Percentiles rank a stretch among this genome's conserved stretches.
Conservation (phyloP, 1,140 invertebrate species). For the Dufourea novaeangliae region DNA sequence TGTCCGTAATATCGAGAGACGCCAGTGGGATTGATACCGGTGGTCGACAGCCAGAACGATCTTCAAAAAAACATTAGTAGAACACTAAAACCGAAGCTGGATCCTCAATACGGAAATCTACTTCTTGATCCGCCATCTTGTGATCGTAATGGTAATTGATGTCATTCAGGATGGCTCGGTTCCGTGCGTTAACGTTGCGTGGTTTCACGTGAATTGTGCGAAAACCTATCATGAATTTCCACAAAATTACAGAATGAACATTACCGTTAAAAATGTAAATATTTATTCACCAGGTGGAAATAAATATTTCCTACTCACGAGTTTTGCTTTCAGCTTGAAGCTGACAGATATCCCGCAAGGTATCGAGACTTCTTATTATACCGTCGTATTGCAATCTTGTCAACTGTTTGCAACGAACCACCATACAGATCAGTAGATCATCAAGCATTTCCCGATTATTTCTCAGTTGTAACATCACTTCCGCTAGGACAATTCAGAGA, state of each 20-base stretch:
- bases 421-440: conserved; percentile 77
- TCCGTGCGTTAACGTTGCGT: conserved; percentile 70
- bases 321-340: conserved; percentile 75
- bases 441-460: conserved; percentile 79
- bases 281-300: neutral
- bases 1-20: neutral
- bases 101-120: conserved; percentile 79
- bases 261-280: too few species aligned
- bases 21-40: neutral
- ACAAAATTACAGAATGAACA: neutral
- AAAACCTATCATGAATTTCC: conserved; percentile 64
- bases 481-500: conserved; percentile 58
- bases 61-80: conserved; percentile 39
- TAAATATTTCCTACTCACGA: conserved; percentile 54
- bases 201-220: conserved; percentile 77
- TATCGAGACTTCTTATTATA: conserved; percentile 77
- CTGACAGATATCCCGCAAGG: conserved; percentile 77
- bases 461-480: conserved; percentile 78
- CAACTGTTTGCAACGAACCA: conserved; percentile 75
- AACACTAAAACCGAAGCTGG: conserved; percentile 65
- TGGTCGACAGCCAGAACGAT: conserved; percentile 2
- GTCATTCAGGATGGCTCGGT: conserved; percentile 70
- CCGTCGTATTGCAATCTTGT: conserved; percentile 79
- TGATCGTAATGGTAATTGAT: conserved; percentile 74
- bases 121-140: conserved; percentile 73